Evolutionary conservation across 35 echinoderm and acorn worm species (phyloP).

Genomic region (Antedon bifida): DNA sequence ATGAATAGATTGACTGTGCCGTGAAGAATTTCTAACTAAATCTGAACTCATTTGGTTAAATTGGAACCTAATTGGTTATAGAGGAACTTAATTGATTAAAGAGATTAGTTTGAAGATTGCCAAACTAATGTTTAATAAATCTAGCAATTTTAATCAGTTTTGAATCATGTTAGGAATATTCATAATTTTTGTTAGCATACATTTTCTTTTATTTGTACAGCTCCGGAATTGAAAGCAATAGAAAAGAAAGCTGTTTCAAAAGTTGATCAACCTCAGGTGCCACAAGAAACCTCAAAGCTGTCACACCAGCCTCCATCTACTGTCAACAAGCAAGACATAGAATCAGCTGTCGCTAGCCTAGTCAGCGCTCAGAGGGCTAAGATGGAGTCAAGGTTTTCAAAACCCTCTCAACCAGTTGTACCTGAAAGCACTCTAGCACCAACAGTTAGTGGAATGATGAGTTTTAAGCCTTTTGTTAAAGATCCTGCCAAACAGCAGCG

Average conservation of each 20-base stretch:
- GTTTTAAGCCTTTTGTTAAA: conserved; percentile 48
- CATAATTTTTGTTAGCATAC: no score
- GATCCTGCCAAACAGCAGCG: conserved; percentile 50
- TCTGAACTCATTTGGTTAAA: no score
- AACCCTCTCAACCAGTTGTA: neutral
- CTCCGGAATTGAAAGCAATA: neutral
- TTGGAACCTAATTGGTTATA: no score
- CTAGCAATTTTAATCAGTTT: no score
- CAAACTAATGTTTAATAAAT: no score
- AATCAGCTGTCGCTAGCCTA: neutral
- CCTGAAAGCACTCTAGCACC: neutral
- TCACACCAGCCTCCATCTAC: neutral
- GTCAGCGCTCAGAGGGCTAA: neutral
- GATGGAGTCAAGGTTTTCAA: neutral
- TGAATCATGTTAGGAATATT: no score
- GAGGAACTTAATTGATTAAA: no score
- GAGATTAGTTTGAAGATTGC: no score
- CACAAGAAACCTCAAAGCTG: neutral
- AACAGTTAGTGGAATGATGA: neutral
- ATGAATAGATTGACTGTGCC: no score
- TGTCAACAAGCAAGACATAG: neutral
- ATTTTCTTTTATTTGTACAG: no score
- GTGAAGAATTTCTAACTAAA: no score
- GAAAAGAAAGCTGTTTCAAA: neutral
- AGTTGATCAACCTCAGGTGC: neutral